These are phyloP conservation scores for Dascyllus trimaculatus DNA, from an alignment of 2,113 vertebrate species.

Conservation along the genomic window DNA sequence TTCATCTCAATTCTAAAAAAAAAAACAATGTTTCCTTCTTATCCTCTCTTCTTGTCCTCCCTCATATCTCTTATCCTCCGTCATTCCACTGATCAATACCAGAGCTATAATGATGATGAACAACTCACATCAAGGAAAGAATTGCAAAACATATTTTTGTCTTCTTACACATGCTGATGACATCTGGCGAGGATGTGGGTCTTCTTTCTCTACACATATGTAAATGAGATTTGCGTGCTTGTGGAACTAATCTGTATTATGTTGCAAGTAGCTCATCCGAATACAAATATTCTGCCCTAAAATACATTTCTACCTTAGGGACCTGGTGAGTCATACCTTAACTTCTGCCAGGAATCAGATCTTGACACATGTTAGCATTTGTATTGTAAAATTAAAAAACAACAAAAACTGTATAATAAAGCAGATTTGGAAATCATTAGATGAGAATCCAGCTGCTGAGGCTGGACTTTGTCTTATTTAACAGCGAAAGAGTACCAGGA, in stretches of 20 bases:
- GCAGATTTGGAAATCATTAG: background rate
- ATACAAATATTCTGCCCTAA: constrained; percentile 52
- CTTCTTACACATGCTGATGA: constrained; percentile 41
- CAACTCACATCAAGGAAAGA: constrained; percentile 39
- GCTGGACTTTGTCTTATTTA: constrained; percentile 12
- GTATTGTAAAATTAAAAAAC: constrained; percentile 14
- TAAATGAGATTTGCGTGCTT: constrained; percentile 56
- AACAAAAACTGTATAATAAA: constrained; percentile 12
- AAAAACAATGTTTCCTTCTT: background rate
- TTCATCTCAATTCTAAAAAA: constrained; percentile 38
- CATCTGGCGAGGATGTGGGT: constrained; percentile 70
- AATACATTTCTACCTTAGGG: constrained; percentile 36
- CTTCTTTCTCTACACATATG: constrained; percentile 58
- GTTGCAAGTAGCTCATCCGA: constrained; percentile 65
- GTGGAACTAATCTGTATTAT: constrained; percentile 69
- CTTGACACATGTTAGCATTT: constrained; percentile 47
- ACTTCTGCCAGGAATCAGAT: constrained; percentile 47
- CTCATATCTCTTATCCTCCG: constrained; percentile 9
- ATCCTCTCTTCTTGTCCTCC: constrained; percentile 21
- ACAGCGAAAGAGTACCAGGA: constrained; percentile 16
- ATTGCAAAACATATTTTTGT: constrained; percentile 51
- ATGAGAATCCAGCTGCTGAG: constrained; percentile 7
- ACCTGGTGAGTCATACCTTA: constrained; percentile 49
- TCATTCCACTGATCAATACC: constrained; percentile 59
- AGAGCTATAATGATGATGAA: constrained; percentile 63